Evolutionary conservation across 2,888 invertebrate species (phyloP), one percentile per base, ranked within the genome.

Genomic region (Allygus modestus): DNA sequence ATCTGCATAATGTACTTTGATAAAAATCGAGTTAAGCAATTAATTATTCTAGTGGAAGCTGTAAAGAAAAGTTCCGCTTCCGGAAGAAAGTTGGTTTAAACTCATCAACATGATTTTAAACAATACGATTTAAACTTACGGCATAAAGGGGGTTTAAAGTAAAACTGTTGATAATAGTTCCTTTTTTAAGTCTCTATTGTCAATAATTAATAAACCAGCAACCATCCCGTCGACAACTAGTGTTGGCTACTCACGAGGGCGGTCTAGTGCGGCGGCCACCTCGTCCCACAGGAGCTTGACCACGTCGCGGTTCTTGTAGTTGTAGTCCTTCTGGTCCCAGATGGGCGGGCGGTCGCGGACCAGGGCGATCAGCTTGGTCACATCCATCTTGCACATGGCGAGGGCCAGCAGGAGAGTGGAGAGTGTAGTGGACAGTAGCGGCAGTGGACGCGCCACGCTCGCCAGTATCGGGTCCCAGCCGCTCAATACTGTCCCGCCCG

Each of bases 221-320:
- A 37, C 9, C 37, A n/a, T n/a, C 37, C 37, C 37, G 37, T 7
- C 46, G 17, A 46, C 46, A 46, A 46, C 12, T 4, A 17, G 17
- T 46, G 37, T 9, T 37, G 12, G 46, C 15, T 37, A 75, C 86
- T 86, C 87, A 90, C 90, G 89, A 61, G 90, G 89, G 61, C 89
- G 87, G 83, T 89, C 90, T 85, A 91, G 89, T 83, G 90, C 88
- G 73, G 88, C 86, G 31, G 90, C 90, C 46, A 91, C 90, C 86
- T 91, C 91, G 89, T 89, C 89, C 91, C 91, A 91, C 86, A 90
- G 89, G 81, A 89, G 88, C 88, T 90, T 90, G 65, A 90, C 90
- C 87, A 90, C 89, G 82, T 90, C 90, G 86, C 90, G 90, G 88
- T 90, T 91, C 87, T 91, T 90, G 88, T 91, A 91, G 77, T 90